phyloP scores from a whole-genome alignment of 1,140 invertebrate genomes.

The Drosophila bifasciata region DNA sequence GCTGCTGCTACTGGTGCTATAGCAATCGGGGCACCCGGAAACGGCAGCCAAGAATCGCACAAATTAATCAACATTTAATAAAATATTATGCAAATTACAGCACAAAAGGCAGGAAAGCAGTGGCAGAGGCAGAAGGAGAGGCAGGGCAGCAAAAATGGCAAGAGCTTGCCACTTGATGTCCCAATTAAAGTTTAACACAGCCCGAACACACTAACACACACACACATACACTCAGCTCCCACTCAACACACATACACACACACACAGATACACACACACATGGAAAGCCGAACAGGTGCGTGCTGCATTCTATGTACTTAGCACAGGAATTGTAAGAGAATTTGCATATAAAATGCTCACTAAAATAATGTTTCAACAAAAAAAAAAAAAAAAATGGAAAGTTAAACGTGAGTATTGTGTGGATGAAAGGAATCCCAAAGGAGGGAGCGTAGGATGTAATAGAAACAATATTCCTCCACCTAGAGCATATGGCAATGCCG shows the following conservation, averaged over 20 bases:
- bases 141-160: constrained; percentile 22
- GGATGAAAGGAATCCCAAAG: not conserved
- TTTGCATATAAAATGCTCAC: constrained; percentile 71
- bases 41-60: constrained; percentile 37
- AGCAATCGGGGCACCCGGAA: constrained; percentile 49
- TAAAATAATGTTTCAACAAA: constrained; percentile 37
- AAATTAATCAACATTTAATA: constrained; percentile 82
- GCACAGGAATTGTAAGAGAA: constrained; percentile 70
- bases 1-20: constrained; percentile 55
- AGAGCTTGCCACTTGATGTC: constrained; percentile 71
- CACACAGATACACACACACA: constrained; percentile 12
- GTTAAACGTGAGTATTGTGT: constrained; percentile 5
- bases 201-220: constrained; percentile 20
- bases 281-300: constrained; percentile 52
- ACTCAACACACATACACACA: constrained; percentile 15
- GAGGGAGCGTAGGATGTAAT: too few relatives aligned
- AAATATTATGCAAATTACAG: constrained; percentile 72
- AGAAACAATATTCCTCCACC: too few relatives aligned
- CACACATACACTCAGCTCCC: constrained; percentile 14
- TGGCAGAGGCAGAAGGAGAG: constrained; percentile 7
- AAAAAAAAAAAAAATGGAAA: constrained; percentile 38
- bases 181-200: constrained; percentile 77
- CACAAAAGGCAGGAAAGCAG: constrained; percentile 45
- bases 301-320: constrained; percentile 68
- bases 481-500: too few relatives aligned